Conservation (phyloP, 2,797 vertebrate species). For the Myioborus miniatus region DNA sequence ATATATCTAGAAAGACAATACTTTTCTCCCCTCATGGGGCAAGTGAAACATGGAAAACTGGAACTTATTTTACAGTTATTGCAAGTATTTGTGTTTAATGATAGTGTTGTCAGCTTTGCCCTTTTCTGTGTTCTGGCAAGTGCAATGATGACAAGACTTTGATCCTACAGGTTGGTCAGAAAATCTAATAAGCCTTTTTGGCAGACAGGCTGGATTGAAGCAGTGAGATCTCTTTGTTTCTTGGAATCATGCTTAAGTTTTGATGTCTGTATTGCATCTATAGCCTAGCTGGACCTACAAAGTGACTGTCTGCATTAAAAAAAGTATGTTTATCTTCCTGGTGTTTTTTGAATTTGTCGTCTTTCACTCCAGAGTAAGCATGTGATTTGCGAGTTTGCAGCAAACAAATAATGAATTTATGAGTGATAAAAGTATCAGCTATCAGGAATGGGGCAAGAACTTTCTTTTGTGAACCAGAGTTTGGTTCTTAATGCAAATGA, state of each 20-base stretch:
- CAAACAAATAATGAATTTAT: not conserved
- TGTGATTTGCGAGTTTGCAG: not conserved
- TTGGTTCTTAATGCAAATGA: not conserved
- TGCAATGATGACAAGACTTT: not conserved
- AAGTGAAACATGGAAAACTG: not conserved
- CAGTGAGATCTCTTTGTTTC: not conserved
- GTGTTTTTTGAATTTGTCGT: not conserved
- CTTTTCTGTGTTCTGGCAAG: not conserved
- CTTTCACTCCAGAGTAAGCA: not conserved
- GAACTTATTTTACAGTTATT: not conserved
- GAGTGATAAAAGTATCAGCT: not conserved
- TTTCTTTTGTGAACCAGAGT: not conserved
- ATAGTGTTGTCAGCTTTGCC: not conserved
- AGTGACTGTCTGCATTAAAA: not conserved
- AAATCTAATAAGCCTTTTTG: slow-evolving; percentile 21
- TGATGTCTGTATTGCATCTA: not conserved
- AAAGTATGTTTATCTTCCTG: not conserved
- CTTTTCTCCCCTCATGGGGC: not conserved
- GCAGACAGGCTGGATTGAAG: not conserved
- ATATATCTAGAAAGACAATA: not conserved
- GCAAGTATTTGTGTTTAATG: not conserved
- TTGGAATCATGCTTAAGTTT: not conserved
- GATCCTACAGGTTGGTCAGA: not conserved
- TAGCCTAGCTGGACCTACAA: not conserved
- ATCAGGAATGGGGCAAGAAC: not conserved